These are phyloP conservation scores for Limnephilus auricula DNA, from an alignment of 2,888 invertebrate species.

Conservation along the genomic window DNA sequence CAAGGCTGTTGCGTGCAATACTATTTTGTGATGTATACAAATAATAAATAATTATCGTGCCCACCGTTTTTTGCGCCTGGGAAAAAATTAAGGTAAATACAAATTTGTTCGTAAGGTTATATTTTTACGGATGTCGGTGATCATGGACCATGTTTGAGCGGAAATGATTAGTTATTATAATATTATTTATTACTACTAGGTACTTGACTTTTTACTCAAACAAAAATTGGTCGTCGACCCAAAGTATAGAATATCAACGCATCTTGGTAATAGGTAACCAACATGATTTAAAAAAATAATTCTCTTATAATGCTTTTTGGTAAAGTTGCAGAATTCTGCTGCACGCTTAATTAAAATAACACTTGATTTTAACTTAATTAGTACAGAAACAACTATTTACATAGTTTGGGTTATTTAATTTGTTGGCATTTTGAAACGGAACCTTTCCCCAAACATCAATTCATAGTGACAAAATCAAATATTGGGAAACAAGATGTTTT, in stretches of 20 bases:
- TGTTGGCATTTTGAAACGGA: too few species aligned
- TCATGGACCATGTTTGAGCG: background rate
- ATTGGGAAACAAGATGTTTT: too few species aligned
- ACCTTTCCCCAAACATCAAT: too few species aligned
- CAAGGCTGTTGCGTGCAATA: slow-evolving; percentile 43
- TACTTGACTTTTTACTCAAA: background rate
- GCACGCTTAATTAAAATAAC: too few species aligned
- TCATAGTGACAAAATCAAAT: too few species aligned
- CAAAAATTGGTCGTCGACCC: background rate
- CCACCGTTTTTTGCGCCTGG: slow-evolving; percentile 2
- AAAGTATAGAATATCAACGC: background rate
- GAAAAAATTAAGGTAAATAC: slow-evolving; percentile 19
- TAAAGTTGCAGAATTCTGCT: too few species aligned
- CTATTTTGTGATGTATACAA: slow-evolving; percentile 26
- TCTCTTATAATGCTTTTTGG: too few species aligned
- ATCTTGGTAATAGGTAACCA: background rate
- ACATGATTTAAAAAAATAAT: background rate
- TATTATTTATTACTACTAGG: background rate
- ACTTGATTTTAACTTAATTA: too few species aligned
- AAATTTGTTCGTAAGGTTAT: background rate
- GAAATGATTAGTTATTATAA: background rate
- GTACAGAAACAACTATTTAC: too few species aligned
- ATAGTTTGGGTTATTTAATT: too few species aligned
- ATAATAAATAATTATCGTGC: background rate
- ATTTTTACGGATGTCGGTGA: slow-evolving; percentile 16